These are phyloP conservation scores for Caenorhabditis japonica DNA, from an alignment of 2,888 invertebrate genomes.

Conservation along the genomic window DNA sequence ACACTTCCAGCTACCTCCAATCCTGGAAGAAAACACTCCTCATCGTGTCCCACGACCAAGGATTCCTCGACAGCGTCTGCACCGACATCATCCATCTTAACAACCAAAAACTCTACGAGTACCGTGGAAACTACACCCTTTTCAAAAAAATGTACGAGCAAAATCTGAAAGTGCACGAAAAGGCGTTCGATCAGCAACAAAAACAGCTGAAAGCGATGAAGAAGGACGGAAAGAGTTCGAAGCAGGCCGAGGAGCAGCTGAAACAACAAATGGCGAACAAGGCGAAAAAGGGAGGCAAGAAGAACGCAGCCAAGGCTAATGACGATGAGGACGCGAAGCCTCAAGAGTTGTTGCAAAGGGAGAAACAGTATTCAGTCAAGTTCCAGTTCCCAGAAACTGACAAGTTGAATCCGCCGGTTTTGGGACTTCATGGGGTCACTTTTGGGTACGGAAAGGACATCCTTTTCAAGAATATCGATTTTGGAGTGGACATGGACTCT, in stretches of 20 bases:
- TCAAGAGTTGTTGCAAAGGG: conserved; percentile 87
- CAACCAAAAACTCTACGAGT: conserved; percentile 92
- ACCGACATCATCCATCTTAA: conserved; percentile 98
- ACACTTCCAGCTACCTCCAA: conserved; percentile 88
- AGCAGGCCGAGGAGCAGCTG: conserved; percentile 83
- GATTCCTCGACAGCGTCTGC: conserved; percentile 98
- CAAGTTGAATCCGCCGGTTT: conserved; percentile 94
- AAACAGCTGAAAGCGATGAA: conserved; percentile 94
- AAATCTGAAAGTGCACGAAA: conserved; percentile 92
- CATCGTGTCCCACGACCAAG: conserved; percentile 99
- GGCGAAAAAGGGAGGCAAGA: conserved; percentile 59
- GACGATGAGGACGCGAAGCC: conserved; percentile 83
- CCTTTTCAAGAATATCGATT: conserved; percentile 88
- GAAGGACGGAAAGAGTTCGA: conserved; percentile 94
- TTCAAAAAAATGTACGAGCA: conserved; percentile 99
- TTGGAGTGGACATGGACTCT: conserved; percentile 93
- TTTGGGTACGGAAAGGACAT: conserved; percentile 87
- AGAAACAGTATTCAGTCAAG: conserved; percentile 96
- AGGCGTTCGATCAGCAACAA: conserved; percentile 98
- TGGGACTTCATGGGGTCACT: conserved; percentile 91
- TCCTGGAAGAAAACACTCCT: conserved; percentile 98
- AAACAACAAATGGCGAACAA: conserved; percentile 58
- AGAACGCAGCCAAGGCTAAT: conserved; percentile 51
- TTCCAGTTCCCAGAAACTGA: conserved; percentile 97
- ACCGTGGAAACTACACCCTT: conserved; percentile 92